Conservation (phyloP, 2,888 invertebrate genomes). For the Gari tellinella region DNA sequence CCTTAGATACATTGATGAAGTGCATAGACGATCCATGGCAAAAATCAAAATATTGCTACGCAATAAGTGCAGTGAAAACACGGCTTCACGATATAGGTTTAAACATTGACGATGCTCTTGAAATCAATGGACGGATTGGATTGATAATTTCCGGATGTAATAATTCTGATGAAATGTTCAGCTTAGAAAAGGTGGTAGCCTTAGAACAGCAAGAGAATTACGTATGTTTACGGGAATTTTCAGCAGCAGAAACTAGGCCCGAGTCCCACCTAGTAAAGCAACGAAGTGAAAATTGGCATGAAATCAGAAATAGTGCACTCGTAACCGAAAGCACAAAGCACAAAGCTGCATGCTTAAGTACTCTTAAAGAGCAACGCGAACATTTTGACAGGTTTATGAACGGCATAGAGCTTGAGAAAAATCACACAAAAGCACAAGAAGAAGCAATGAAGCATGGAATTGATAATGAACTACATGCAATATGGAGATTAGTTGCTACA, state of each 20-base stretch:
- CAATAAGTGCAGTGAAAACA: neutral
- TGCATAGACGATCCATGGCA: neutral
- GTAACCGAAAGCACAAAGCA: neutral
- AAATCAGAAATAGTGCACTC: neutral
- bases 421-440: neutral
- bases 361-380: conserved; percentile 1
- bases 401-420: neutral
- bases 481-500: neutral
- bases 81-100: neutral
- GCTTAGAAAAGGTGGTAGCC: neutral
- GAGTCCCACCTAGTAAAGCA: neutral
- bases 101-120: neutral
- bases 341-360: neutral
- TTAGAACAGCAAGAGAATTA: neutral
- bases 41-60: neutral
- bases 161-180: neutral
- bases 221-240: neutral
- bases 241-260: neutral
- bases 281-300: neutral
- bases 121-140: neutral
- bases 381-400: neutral
- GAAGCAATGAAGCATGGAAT: conserved; percentile 7
- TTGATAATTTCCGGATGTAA: neutral
- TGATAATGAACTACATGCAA: neutral
- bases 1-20: neutral